Evolutionary conservation across 2,888 invertebrate genomes (phyloP), one percentile per base, ranked within the genome.

Genomic region (Heliothis peltigera): DNA sequence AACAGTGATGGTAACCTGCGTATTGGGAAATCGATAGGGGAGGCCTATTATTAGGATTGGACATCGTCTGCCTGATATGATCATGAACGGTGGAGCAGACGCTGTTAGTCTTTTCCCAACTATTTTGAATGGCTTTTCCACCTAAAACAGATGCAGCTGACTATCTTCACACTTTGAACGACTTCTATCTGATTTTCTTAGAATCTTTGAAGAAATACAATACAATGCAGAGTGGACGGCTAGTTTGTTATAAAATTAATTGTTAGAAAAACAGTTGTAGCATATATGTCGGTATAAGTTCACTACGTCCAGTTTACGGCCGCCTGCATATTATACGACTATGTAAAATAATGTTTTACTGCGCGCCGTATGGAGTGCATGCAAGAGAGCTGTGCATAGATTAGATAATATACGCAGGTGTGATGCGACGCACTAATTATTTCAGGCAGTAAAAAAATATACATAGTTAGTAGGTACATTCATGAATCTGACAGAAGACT

Each of bases 321-420:
- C 84, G 77, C 77, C 82, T 77, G 77, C 77, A 89, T 89, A 89
- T 91, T 89, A 39, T 39, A 90, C 90, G 86, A 85, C 84, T 89
- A 89, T 89, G 91, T 87, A 87, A 91, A 92, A 87, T 87, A 87
- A 82, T 75, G 84, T 90, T 91, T 92, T 91, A 92, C 86, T 81
- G 89, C 87, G 75, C 80, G 78, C 81, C 67, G 81, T 77, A 77
- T 74, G 80, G 80, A 79, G 62, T 69, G 75, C 73, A 80, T 85
- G 88, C 81, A 83, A 79, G 74, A 80, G 80, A 81, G 78, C 79
- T 70, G 71, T 53, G 43, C 82, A 82, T 65, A 85, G 84, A 86
- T 66, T 76, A 82, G 5, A 39, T 42, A 69, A 62, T 54, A 17
- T 25, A 55, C 4, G 49, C 64, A 83, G 79, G 74, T 49, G 68